phyloP scores from a whole-genome alignment of 2,888 invertebrate species.

The Sminthurinus aureus region DNA sequence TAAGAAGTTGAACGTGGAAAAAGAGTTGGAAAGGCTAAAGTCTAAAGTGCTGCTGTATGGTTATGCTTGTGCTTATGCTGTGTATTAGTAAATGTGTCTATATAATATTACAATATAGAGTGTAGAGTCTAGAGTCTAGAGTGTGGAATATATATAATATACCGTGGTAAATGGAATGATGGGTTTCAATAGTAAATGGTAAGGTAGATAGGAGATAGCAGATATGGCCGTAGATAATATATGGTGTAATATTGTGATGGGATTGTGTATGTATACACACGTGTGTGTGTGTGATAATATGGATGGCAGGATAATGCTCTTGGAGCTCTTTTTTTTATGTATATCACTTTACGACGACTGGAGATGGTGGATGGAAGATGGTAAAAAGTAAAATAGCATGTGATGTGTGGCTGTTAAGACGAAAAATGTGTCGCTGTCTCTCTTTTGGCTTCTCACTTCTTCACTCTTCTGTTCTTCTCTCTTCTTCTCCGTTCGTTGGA shows the following conservation, averaged over 20 bases:
- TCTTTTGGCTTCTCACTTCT: no score
- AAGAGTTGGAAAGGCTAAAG: constrained; percentile 36
- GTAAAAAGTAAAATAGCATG: constrained; percentile 50
- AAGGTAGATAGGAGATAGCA: neutral
- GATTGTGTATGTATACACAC: neutral
- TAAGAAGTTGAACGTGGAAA: constrained; percentile 55
- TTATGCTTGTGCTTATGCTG: neutral
- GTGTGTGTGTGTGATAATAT: neutral
- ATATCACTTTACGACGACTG: constrained; percentile 52
- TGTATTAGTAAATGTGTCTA: neutral
- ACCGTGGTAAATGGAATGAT: neutral
- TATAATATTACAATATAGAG: neutral
- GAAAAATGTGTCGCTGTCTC: constrained; percentile 48
- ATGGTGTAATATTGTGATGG: neutral
- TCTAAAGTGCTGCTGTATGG: constrained; percentile 27
- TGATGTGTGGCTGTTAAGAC: constrained; percentile 50
- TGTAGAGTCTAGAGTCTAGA: neutral
- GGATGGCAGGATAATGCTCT: constrained; percentile 38
- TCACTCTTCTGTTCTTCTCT: no score
- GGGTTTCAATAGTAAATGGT: neutral
- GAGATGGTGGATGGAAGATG: constrained; percentile 37
- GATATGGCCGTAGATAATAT: neutral
- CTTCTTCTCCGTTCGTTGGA: no score
- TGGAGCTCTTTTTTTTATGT: constrained; percentile 46
- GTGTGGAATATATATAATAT: neutral